A percentile compares a stretch with the other conserved stretches of the same genome.
Conservation (phyloP, 2,113 vertebrate species). For the Triplophysa siluroides region DNA sequence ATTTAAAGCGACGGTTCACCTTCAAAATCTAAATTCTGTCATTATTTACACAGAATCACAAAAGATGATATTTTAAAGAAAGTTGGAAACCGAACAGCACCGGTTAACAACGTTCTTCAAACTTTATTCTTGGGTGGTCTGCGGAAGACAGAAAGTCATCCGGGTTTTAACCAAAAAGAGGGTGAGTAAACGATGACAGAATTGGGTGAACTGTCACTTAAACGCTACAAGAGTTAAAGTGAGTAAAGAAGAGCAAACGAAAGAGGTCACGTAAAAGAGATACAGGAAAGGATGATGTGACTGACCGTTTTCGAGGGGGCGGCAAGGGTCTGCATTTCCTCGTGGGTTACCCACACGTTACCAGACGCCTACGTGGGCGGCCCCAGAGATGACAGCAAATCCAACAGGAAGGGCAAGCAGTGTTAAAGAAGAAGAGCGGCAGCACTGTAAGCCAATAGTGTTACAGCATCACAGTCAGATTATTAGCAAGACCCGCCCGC, state of each 20-base stretch:
- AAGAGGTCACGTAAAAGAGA: not conserved
- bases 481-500: constrained; percentile 72
- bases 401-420: constrained; percentile 88
- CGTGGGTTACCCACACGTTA: constrained; percentile 98
- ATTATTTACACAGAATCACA: no score
- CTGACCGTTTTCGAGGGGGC: constrained; percentile 98
- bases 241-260: not conserved
- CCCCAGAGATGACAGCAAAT: constrained; percentile 77
- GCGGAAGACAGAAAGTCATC: no score
- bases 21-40: no score
- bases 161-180: no score
- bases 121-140: no score
- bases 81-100: no score
- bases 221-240: no score
- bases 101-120: no score
- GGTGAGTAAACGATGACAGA: no score
- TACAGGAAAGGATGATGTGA: constrained; percentile 34
- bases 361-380: constrained; percentile 88
- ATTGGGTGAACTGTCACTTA: no score
- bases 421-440: constrained; percentile 98
- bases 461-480: constrained; percentile 86
- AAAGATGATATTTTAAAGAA: no score
- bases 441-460: constrained; percentile 94
- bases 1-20: no score
- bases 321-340: constrained; percentile 98